A percentile compares a stretch with the other conserved stretches of the same genome.
Evolutionary conservation across 2,113 vertebrate genomes (phyloP).

Genomic region (Nestor notabilis): DNA sequence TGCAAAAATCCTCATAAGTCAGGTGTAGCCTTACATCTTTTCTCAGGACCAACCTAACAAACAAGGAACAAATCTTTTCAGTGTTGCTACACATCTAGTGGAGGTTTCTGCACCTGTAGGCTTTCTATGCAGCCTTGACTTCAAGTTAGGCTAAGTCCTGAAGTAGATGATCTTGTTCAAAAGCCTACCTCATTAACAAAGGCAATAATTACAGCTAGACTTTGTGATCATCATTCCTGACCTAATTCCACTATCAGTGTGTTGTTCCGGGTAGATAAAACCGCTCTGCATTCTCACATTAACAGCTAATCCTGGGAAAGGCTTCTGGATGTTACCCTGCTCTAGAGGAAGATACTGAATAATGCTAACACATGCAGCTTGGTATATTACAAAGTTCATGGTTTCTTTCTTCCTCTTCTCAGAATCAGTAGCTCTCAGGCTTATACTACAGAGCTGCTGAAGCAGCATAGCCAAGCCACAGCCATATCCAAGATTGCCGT

Average conservation of each 20-base stretch:
- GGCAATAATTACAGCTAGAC: neutral
- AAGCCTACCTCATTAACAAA: neutral
- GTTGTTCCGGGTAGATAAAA: neutral
- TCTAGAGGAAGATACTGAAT: neutral
- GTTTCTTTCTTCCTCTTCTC: neutral
- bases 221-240: neutral
- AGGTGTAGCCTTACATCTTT: neutral
- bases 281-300: neutral
- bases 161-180: neutral
- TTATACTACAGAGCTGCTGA: neutral
- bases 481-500: neutral
- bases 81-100: neutral
- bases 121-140: neutral
- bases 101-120: neutral
- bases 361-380: neutral
- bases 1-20: neutral
- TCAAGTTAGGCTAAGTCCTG: neutral
- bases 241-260: neutral
- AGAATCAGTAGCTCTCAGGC: neutral
- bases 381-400: neutral
- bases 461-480: neutral
- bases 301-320: neutral
- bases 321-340: neutral
- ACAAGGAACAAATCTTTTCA: neutral
- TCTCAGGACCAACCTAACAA: neutral